phyloP scores from a whole-genome alignment of 2,888 invertebrate genomes.

The Ischnus inquisitorius region DNA sequence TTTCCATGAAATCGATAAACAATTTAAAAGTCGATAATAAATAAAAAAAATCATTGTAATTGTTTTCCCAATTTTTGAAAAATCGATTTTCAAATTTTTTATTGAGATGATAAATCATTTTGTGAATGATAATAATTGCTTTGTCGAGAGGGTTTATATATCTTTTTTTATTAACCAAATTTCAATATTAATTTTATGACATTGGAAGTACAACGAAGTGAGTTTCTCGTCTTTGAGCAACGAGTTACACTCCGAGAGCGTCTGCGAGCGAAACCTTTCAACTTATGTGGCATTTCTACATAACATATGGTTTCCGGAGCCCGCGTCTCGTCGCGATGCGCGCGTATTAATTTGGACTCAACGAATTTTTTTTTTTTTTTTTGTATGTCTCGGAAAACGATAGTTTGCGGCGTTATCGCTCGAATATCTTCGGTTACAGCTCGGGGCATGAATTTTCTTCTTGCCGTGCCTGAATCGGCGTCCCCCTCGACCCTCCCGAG shows the following conservation, averaged over 20 bases:
- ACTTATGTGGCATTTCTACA: neutral
- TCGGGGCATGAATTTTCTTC: conserved; percentile 65
- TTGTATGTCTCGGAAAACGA: neutral
- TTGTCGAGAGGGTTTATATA: no score
- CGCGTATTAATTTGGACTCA: neutral
- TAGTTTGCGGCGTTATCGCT: neutral
- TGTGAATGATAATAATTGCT: no score
- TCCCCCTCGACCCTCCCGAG: conserved; percentile 69
- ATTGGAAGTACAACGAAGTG: neutral
- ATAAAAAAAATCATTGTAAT: no score
- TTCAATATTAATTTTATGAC: neutral
- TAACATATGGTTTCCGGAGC: conserved; percentile 11
- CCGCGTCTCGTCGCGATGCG: neutral
- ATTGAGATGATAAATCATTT: no score
- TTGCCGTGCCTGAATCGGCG: conserved; percentile 73
- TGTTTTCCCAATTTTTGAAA: no score
- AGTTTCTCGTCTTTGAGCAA: neutral
- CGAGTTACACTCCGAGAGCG: neutral
- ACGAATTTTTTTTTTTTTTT: neutral
- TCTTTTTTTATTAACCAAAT: neutral
- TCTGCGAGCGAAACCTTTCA: neutral
- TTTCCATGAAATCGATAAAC: no score
- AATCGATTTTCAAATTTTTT: no score
- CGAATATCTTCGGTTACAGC: conserved; percentile 13
- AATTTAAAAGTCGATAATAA: no score